A percentile compares a stretch with the other conserved stretches of the same genome.
Conservation (phyloP, 64 coral and sea anemone species). For the Trachythela sp. region DNA sequence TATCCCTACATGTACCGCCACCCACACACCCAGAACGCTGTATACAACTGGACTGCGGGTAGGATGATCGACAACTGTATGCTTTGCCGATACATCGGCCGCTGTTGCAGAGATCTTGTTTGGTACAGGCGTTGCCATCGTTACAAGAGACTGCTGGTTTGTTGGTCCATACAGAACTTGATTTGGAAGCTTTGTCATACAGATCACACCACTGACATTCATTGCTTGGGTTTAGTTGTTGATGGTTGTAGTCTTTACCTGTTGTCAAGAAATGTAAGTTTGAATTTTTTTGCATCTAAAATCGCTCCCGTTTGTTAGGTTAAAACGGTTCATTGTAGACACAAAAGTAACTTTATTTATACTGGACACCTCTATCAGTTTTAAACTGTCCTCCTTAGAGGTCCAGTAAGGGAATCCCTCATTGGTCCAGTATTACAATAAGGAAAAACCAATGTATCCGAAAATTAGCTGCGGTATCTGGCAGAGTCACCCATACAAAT, state of each 20-base stretch:
- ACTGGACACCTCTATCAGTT: too few relatives aligned
- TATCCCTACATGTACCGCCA: conserved; percentile 62
- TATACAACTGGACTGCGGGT: conserved; percentile 63
- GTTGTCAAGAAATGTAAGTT: background rate
- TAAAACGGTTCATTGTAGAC: too few relatives aligned
- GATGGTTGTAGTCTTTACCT: conserved; percentile 74
- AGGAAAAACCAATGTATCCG: too few relatives aligned
- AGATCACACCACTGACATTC: conserved; percentile 90
- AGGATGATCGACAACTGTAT: conserved; percentile 72
- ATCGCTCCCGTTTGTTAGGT: too few relatives aligned
- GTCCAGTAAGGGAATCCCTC: too few relatives aligned
- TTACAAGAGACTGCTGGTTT: conserved; percentile 62
- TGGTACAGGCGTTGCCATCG: conserved; percentile 63
- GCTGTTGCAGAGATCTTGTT: conserved; percentile 59
- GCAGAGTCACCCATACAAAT: too few relatives aligned
- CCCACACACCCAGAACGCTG: conserved; percentile 67
- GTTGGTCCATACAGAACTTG: conserved; percentile 56
- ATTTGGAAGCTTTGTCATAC: conserved; percentile 36
- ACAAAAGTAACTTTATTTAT: too few relatives aligned
- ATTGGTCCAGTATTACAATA: too few relatives aligned
- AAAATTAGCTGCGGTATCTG: too few relatives aligned
- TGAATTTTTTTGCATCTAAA: too few relatives aligned
- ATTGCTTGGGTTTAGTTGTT: conserved; percentile 62
- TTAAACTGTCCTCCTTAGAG: too few relatives aligned
- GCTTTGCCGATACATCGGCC: conserved; percentile 46